phyloP scores from a whole-genome alignment of 1,140 invertebrate species.

The Bombus terrestris region DNA sequence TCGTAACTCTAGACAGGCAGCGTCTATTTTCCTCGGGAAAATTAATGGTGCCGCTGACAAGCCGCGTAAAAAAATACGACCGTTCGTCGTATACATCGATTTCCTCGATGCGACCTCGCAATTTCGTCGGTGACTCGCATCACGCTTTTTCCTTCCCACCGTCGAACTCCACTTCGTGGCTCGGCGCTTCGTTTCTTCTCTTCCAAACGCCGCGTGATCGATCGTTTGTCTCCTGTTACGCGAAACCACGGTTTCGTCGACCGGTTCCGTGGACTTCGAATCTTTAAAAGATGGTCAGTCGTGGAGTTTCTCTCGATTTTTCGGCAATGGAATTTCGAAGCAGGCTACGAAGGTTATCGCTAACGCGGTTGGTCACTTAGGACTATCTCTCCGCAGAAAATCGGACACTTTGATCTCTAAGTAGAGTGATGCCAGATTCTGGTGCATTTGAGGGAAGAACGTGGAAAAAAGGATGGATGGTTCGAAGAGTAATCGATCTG shows the following conservation, averaged over 20 bases:
- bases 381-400: conserved; percentile 35
- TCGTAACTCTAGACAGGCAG: conserved; percentile 73
- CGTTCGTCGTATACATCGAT: conserved; percentile 35
- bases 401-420: conserved; percentile 24
- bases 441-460: background rate
- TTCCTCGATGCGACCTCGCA: conserved; percentile 29
- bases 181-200: background rate
- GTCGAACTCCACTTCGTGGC: background rate
- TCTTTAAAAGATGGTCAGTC: background rate
- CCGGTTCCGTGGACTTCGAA: background rate
- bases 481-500: conserved; percentile 23
- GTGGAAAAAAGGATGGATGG: background rate
- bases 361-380: conserved; percentile 22
- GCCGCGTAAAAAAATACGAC: conserved; percentile 53
- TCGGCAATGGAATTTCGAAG: background rate
- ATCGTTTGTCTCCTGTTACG: conserved; percentile 30
- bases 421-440: background rate
- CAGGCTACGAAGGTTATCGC: conserved; percentile 17
- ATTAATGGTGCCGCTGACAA: conserved; percentile 73
- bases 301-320: background rate
- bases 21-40: conserved; percentile 73
- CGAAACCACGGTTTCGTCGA: conserved; percentile 10
- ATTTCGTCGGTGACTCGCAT: conserved; percentile 27
- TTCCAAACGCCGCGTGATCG: conserved; percentile 11
- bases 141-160: background rate